Conservation (phyloP, 2,113 vertebrate genomes). For the Macaca nemestrina region DNA sequence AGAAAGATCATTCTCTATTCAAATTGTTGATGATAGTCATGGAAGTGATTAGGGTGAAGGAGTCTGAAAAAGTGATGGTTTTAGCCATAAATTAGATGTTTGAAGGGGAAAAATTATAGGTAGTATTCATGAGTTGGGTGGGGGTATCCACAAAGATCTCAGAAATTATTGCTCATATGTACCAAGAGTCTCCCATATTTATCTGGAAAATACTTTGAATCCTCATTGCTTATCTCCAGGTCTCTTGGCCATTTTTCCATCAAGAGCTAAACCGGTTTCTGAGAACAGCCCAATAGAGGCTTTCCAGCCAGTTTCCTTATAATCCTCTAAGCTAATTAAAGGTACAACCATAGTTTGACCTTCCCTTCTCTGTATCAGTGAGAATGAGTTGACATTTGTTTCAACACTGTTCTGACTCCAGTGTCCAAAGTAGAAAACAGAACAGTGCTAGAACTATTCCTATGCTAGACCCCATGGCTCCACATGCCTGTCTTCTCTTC, state of each 20-base stretch:
- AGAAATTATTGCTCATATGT: not conserved
- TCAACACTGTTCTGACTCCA: not conserved
- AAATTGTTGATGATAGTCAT: not conserved
- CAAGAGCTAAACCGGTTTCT: not conserved
- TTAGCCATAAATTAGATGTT: not conserved
- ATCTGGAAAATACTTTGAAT: not conserved
- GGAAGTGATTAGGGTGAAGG: not conserved
- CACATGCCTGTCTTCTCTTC: not conserved
- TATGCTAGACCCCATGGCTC: not conserved
- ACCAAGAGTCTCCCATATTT: not conserved
- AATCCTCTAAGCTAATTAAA: not conserved
- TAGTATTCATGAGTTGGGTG: not conserved
- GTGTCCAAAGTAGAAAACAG: not conserved
- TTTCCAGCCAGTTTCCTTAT: not conserved
- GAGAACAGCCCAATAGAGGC: not conserved
- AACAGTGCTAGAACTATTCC: too few species aligned
- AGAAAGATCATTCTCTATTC: not conserved
- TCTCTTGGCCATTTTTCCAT: not conserved
- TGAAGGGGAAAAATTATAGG: not conserved
- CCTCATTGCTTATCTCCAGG: not conserved
- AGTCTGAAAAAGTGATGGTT: not conserved
- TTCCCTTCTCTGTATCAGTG: not conserved
- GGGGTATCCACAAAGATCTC: not conserved
- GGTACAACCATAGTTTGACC: not conserved
- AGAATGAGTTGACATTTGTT: not conserved